These are phyloP conservation scores for Chelonus formosanus DNA, from an alignment of 2,888 invertebrate genomes.

Conservation along the genomic window DNA sequence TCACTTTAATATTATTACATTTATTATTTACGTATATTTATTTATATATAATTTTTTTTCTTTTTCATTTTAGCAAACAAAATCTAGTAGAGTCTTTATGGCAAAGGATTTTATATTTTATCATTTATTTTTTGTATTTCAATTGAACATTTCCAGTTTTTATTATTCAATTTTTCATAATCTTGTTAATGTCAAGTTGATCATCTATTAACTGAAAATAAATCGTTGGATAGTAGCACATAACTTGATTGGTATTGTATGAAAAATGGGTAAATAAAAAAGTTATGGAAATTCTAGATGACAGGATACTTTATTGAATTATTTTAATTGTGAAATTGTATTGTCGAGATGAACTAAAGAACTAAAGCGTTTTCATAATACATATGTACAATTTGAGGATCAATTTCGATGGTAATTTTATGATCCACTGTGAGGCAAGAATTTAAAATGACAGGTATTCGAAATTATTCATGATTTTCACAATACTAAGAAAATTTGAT, in stretches of 20 bases:
- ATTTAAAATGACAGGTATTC: conserved; percentile 1
- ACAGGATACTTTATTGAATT: conserved; percentile 31
- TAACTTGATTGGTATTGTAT: neutral
- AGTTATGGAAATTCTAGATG: no score
- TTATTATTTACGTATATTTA: no score
- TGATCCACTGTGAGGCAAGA: conserved; percentile 24
- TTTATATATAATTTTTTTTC: no score
- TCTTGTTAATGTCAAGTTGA: conserved; percentile 1
- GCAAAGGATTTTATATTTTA: no score
- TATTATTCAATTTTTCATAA: neutral
- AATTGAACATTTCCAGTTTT: no score
- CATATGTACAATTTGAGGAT: conserved; percentile 50
- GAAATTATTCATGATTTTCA: no score
- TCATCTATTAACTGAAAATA: conserved; percentile 1
- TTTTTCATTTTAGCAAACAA: no score
- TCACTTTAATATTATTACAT: no score
- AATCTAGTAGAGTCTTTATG: no score
- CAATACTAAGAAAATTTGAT: no score
- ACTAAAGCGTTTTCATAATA: conserved; percentile 52
- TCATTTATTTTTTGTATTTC: no score
- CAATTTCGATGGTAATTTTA: conserved; percentile 10
- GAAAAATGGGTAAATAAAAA: no score
- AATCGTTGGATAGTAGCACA: neutral
- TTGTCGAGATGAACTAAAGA: conserved; percentile 57
- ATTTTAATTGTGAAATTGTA: conserved; percentile 37